These are phyloP conservation scores for Temnothorax unifasciatus DNA, from an alignment of 2,888 invertebrate species.

Conservation along the genomic window DNA sequence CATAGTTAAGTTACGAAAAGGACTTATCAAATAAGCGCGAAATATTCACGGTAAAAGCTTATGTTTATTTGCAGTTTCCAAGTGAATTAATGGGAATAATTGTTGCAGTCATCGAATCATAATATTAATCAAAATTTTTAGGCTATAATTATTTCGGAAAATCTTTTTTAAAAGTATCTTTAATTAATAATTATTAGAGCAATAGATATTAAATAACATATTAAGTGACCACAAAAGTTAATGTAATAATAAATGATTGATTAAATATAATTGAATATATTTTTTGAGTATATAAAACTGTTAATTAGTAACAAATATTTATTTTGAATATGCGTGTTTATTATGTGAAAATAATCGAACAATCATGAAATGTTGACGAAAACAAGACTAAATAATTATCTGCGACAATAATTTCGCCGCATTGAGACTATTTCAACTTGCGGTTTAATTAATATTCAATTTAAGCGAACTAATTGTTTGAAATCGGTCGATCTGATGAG, in stretches of 20 bases:
- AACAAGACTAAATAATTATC: background rate
- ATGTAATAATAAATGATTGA: background rate
- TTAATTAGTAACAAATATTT: background rate
- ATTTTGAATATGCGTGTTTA: background rate
- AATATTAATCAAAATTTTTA: background rate
- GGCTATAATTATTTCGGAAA: background rate
- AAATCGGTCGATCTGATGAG: constrained; percentile 9
- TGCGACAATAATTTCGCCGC: background rate
- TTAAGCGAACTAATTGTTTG: background rate
- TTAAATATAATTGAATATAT: background rate
- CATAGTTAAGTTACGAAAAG: background rate
- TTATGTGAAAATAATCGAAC: background rate
- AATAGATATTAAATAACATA: background rate
- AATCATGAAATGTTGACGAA: background rate
- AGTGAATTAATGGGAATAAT: background rate
- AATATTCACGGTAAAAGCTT: constrained; percentile 3
- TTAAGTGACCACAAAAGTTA: background rate
- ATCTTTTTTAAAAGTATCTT: background rate
- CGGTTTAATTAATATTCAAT: constrained; percentile 13
- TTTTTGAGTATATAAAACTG: background rate
- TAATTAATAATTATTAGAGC: background rate
- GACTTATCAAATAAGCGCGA: background rate
- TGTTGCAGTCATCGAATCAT: background rate
- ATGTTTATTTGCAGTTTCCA: background rate
- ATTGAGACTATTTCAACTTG: background rate